Evolutionary conservation across 1,140 invertebrate genomes (phyloP).

Genomic region (Notospermus geniculatus): DNA sequence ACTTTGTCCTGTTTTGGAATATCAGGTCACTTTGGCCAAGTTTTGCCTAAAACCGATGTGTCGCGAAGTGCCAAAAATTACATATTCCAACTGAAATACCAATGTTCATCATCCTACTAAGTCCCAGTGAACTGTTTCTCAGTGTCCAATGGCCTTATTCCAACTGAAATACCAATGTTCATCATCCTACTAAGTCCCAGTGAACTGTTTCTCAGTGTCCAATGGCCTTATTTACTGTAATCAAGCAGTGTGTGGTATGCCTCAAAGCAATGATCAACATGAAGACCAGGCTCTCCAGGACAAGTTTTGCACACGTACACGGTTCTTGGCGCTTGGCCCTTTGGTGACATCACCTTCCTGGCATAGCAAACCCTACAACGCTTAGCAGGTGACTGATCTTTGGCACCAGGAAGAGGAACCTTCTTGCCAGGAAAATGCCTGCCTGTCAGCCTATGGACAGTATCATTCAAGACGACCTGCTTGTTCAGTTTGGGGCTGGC

Average conservation of each 20-base stretch:
- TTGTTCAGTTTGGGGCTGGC: conserved; percentile 7
- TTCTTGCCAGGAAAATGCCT: conserved; percentile 1
- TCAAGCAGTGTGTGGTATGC: not conserved
- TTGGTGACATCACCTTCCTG: not conserved
- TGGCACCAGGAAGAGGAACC: not conserved
- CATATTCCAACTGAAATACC: too few species aligned
- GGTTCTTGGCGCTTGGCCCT: not conserved
- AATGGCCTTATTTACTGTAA: not conserved
- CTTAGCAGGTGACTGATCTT: conserved; percentile 5
- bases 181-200: too few species aligned
- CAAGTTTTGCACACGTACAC: not conserved
- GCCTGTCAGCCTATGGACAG: not conserved
- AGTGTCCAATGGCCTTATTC: too few species aligned
- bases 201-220: too few species aligned
- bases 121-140: too few species aligned
- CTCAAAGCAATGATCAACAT: conserved; percentile 6
- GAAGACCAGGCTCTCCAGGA: not conserved
- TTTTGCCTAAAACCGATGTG: too few species aligned
- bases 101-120: too few species aligned
- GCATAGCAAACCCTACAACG: conserved; percentile 3
- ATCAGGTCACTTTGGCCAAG: too few species aligned
- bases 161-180: too few species aligned
- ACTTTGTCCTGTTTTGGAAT: too few species aligned
- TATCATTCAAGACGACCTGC: not conserved
- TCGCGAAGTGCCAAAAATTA: too few species aligned